Base-by-base conservation (phyloP, 2,797 vertebrate genomes). In the Ciconia nigra region DNA sequence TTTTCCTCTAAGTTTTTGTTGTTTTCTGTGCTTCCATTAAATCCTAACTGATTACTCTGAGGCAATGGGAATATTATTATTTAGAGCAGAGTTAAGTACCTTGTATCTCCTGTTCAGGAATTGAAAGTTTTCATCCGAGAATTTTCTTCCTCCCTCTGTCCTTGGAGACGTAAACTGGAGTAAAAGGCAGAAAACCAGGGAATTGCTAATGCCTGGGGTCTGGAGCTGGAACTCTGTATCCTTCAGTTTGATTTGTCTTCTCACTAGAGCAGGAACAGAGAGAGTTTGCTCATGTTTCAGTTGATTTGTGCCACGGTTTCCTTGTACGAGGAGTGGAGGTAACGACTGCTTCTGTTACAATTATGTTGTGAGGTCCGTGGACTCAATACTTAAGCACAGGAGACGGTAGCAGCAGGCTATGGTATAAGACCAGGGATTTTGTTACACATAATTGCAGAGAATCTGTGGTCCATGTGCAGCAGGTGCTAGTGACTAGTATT, bases 31-130 rank as follows among this genome's bases (percentile, higher is more conserved):
- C 17, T 86, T 88, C 35, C 28, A 17, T 81, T 93, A 91, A 89
- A 93, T 89, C 47, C 44, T 15, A 54, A 28, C 52, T 83, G 80
- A 84, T 93, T 74, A 44, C 35, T 95, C 28, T 55, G 47, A 93
- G n/a, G 42, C 69, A 79, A 49, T 37, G 33, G n/a, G 84, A 96
- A 58, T 72, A 44, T 33, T 88, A 37, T 26, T 91, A 52, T 62
- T 84, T 95, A 49, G 21, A 69, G 39, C 51, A 58, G 35, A 86
- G 13, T 78, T 91, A 90, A 83, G 6, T 69, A 71, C 52, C 13
- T 93, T 85, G 29, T 51, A 20, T 55, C 37, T 87, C 31, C 1
- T 5, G 5, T 84, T 87, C 35, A 57, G 52, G 66, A 89, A 52
- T 8, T 44, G n/a, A 31, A 87, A 89, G 41, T 65, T 89, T 93